Evolutionary conservation across 1,140 invertebrate genomes (phyloP), one percentile per base, ranked within the genome.

Genomic region (Drosophila willistoni): DNA sequence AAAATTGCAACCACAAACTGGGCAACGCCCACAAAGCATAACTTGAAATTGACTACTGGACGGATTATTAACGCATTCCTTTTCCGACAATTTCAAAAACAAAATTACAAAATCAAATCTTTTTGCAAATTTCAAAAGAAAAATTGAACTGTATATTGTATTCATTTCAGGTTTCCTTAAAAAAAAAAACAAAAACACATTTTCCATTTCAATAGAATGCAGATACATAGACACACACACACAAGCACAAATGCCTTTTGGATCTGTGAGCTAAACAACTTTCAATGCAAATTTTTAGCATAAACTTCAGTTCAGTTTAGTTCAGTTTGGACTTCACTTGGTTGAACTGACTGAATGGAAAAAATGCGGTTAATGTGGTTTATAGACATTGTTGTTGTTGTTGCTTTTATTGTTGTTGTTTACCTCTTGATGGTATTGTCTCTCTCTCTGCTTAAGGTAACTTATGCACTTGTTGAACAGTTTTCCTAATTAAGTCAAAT

Each of bases 401-500:
- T 25, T 25, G 22, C 2, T 25, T 2, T 4, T 25, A 3, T 68
- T 44, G 57, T 73, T 68, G 68, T 54, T 70, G 63, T 55, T 73
- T 39, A 47, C 29, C 29, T 72, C 1, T 17, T 67, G 29, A 25
- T 67, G n/a, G 22, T 64, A 59, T 62, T 44, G 62, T 63, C 17
- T 36, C 34, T 63, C 17, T 36, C 34, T n/a, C 41, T 41, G 57
- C 9, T 68, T 64, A 64, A 42, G 71, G 34, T 76, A 78, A 73
- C 42, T 56, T 77, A 81, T 86, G 82, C 82, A 86, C 79, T 82
- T 85, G 82, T 82, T 51, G 9, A 22, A 71, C 78, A 87, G 29
- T 66, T 87, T 82, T 73, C 66, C 76, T 77, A 87, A 86, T 86
- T 79, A 86, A 87, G 69, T 82, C 75, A 70, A 82, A 78, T 65